Conservation (phyloP, 64 coral and sea anemone genomes). For the Stylophora pistillata region DNA sequence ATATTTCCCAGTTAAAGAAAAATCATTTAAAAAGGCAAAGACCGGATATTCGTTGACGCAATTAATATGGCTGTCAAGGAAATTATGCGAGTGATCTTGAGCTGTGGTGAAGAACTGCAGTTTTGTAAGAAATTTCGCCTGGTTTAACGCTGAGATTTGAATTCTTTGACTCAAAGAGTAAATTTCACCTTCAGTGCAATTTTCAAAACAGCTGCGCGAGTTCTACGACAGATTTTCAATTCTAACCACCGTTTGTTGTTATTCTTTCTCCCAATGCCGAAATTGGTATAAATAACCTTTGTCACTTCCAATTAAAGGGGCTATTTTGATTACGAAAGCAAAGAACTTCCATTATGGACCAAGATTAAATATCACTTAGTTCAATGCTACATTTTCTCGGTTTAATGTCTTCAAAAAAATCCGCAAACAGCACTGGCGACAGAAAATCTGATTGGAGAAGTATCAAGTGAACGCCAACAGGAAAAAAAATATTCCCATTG, state of each 20-base stretch:
- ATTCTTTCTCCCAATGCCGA: neutral
- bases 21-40: conserved; percentile 5
- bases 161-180: neutral
- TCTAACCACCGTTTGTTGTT: neutral
- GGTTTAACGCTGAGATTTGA: neutral
- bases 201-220: neutral
- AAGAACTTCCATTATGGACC: neutral
- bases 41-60: conserved; percentile 40
- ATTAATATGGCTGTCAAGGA: conserved; percentile 29
- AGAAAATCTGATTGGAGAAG: too few species aligned
- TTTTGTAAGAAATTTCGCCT: neutral
- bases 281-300: conserved; percentile 25
- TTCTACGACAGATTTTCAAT: neutral
- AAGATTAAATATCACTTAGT: neutral
- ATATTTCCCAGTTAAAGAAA: neutral
- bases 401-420: too few species aligned
- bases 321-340: neutral
- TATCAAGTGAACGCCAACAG: too few species aligned
- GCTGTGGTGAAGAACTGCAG: neutral
- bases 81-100: conserved; percentile 11
- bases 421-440: too few species aligned
- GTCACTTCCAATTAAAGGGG: conserved; percentile 2
- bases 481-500: too few species aligned
- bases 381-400: neutral
- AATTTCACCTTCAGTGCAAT: neutral